Conservation (phyloP, 1,140 invertebrate species). For the Galleria mellonella region DNA sequence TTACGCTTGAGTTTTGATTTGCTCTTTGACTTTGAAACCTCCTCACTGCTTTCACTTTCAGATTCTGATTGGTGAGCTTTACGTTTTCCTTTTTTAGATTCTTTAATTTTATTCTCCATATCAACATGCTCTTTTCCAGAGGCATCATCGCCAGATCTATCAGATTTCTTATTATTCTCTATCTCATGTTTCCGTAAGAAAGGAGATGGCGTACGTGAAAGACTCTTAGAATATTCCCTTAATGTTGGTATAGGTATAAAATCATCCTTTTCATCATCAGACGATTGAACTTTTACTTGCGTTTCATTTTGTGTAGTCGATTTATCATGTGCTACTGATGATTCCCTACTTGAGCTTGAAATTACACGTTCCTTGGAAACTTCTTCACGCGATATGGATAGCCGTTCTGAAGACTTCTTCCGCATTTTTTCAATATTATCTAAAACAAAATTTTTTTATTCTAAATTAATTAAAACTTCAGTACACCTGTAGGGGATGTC, state of each 20-base stretch:
- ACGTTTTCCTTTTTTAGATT: slow-evolving; percentile 54
- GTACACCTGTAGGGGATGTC: no score
- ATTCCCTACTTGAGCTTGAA: slow-evolving; percentile 68
- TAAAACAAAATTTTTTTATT: no score
- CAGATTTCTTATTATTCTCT: slow-evolving; percentile 67
- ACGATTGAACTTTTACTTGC: slow-evolving; percentile 41
- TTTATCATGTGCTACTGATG: slow-evolving; percentile 55
- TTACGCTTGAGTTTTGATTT: slow-evolving; percentile 70
- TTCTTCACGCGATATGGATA: slow-evolving; percentile 34
- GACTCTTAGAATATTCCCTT: slow-evolving; percentile 78
- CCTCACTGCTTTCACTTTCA: slow-evolving; percentile 64
- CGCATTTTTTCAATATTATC: slow-evolving; percentile 38
- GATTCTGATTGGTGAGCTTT: slow-evolving; percentile 57
- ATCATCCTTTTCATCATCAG: slow-evolving; percentile 62
- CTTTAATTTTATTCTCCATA: slow-evolving; percentile 40
- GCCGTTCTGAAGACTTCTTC: slow-evolving; percentile 46
- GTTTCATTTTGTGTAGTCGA: slow-evolving; percentile 34
- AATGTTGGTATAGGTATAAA: slow-evolving; percentile 48
- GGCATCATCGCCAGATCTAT: slow-evolving; percentile 54
- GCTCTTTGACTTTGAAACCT: slow-evolving; percentile 58
- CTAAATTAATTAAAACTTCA: no score
- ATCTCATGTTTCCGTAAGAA: slow-evolving; percentile 86
- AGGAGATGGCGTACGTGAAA: slow-evolving; percentile 86
- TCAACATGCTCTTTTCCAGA: slow-evolving; percentile 59
- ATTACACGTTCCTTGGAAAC: slow-evolving; percentile 53